These are phyloP conservation scores for Nothoprocta pentlandii DNA, from an alignment of 2,113 vertebrate genomes.

Conservation along the genomic window DNA sequence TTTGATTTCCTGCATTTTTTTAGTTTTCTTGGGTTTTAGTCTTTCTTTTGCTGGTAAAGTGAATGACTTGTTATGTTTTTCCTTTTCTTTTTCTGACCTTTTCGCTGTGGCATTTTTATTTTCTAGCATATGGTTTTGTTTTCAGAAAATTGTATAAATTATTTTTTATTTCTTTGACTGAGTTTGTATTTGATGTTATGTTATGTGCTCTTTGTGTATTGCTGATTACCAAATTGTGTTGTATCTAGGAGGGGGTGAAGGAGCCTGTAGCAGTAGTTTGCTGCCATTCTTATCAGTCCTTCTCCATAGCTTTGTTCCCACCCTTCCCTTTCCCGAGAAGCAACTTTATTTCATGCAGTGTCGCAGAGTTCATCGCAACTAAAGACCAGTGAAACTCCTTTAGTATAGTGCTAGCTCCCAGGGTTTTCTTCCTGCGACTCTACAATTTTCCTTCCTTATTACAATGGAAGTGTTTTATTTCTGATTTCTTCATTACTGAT, in stretches of 20 bases:
- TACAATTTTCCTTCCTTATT: constrained; percentile 32
- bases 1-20: constrained; percentile 71
- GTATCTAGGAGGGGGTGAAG: constrained; percentile 8
- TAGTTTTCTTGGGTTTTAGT: constrained; percentile 79
- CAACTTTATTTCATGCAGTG: not conserved
- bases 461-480: constrained; percentile 1
- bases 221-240: constrained; percentile 73
- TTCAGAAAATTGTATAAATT: constrained; percentile 21
- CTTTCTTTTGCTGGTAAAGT: constrained; percentile 80
- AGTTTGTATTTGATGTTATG: constrained; percentile 64
- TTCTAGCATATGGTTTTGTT: constrained; percentile 67
- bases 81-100: constrained; percentile 64
- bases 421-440: not conserved
- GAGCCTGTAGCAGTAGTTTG: constrained; percentile 6
- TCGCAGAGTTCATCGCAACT: not conserved
- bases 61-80: constrained; percentile 76
- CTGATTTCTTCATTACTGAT: not conserved
- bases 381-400: not conserved
- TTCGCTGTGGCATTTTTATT: constrained; percentile 67
- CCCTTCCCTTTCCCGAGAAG: not conserved
- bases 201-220: constrained; percentile 65
- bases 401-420: not conserved
- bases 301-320: not conserved
- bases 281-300: not conserved
- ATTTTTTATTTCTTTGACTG: constrained; percentile 48